Percentiles rank a stretch among this genome's conserved stretches.
Conservation (phyloP, 2,888 invertebrate species). For the Mythimna vitellina region DNA sequence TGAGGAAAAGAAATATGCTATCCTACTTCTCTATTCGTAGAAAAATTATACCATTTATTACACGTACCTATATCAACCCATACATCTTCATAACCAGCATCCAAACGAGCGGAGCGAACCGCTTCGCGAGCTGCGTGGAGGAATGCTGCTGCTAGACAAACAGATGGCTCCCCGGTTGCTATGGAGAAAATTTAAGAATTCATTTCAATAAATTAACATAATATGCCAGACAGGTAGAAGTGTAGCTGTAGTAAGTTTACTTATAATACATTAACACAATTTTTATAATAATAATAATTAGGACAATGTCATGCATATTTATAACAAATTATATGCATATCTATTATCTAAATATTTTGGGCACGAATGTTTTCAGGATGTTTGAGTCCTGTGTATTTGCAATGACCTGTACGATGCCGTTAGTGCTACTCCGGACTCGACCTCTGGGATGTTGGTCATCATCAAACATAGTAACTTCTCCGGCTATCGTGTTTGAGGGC, state of each 20-base stretch:
- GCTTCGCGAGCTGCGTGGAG: conserved; percentile 78
- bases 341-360: no score
- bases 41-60: not conserved
- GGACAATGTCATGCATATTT: no score
- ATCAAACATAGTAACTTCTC: no score
- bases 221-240: not conserved
- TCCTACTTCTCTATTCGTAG: not conserved
- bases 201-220: not conserved
- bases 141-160: not conserved
- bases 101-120: conserved; percentile 75
- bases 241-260: not conserved
- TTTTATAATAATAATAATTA: no score
- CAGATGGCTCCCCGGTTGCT: not conserved
- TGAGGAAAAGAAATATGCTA: not conserved
- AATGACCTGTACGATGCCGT: no score
- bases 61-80: not conserved
- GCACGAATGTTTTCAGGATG: no score
- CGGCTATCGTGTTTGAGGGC: no score
- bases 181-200: not conserved
- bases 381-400: no score
- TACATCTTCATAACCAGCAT: conserved; percentile 38
- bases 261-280: no score
- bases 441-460: no score
- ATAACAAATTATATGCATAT: no score
- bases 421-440: no score